Evolutionary conservation across 1,140 invertebrate species (phyloP).

Genomic region (Diorhabda elongata): DNA sequence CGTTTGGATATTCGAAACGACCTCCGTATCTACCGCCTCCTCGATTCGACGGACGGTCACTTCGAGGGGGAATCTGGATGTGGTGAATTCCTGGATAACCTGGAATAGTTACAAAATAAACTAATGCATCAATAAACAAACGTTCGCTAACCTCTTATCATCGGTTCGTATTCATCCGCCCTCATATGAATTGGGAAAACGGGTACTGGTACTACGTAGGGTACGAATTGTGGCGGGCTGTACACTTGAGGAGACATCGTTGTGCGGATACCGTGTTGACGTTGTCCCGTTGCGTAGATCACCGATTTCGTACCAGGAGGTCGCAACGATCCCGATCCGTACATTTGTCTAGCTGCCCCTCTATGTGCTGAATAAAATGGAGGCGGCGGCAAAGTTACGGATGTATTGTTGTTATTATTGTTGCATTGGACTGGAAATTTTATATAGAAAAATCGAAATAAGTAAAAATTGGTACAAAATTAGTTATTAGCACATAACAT

Average conservation of each 20-base stretch:
- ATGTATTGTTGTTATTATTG: slow-evolving; percentile 9
- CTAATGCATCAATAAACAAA: too few relatives aligned
- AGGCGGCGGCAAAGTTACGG: slow-evolving; percentile 19
- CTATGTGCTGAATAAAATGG: slow-evolving; percentile 44
- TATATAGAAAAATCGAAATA: too few relatives aligned
- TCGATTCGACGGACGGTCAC: slow-evolving; percentile 11
- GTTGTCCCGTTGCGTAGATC: slow-evolving; percentile 30
- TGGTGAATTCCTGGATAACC: slow-evolving; percentile 4
- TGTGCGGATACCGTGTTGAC: slow-evolving; percentile 33
- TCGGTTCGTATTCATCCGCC: slow-evolving; percentile 4
- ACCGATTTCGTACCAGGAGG: slow-evolving; percentile 41
- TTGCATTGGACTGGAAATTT: not conserved
- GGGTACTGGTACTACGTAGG: not conserved
- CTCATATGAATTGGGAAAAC: slow-evolving; percentile 3
- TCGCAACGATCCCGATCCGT: slow-evolving; percentile 54
- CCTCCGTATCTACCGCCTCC: slow-evolving; percentile 28
- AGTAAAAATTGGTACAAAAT: too few relatives aligned
- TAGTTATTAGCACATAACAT: too few relatives aligned
- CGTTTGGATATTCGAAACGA: slow-evolving; percentile 25
- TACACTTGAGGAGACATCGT: slow-evolving; percentile 29
- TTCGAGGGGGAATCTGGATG: slow-evolving; percentile 9
- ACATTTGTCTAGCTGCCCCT: slow-evolving; percentile 56
- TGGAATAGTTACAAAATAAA: not conserved
- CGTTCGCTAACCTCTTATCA: not conserved
- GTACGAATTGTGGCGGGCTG: not conserved